Percentiles rank a stretch among this genome's conserved stretches.
Evolutionary conservation across 2,888 invertebrate genomes (phyloP).

Genomic region (Papilio elwesi): DNA sequence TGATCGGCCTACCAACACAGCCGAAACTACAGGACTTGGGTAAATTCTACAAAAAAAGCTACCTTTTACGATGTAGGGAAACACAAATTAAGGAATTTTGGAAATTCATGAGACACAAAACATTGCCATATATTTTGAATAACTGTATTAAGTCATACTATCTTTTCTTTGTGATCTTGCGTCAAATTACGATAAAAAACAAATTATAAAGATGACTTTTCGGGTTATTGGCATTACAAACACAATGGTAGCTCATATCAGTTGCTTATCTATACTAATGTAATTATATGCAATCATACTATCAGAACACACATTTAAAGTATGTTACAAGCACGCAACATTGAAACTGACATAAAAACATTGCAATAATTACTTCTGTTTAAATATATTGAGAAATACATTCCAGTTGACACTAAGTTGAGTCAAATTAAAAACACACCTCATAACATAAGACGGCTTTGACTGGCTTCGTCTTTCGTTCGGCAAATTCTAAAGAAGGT

Average conservation of each 20-base stretch:
- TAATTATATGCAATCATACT: slow-evolving; percentile 28
- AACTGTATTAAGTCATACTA: not conserved
- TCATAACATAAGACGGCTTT: no score
- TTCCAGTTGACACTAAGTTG: no score
- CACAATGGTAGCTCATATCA: slow-evolving; percentile 19
- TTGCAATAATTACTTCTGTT: not conserved
- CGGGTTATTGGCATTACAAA: slow-evolving; percentile 34
- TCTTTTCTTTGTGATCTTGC: not conserved
- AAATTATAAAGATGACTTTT: slow-evolving; percentile 17
- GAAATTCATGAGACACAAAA: no score
- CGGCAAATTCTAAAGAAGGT: no score
- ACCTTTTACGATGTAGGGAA: no score
- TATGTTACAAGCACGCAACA: slow-evolving; percentile 19
- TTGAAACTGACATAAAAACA: slow-evolving; percentile 11
- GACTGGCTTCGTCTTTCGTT: no score
- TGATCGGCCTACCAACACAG: no score
- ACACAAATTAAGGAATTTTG: no score
- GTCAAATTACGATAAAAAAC: not conserved
- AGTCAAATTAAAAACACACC: no score
- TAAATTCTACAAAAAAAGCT: no score
- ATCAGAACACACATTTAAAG: slow-evolving; percentile 23
- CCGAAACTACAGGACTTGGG: no score
- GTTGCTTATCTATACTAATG: slow-evolving; percentile 19
- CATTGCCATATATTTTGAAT: not conserved
- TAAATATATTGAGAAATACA: not conserved